Base-by-base conservation (phyloP, 1,140 invertebrate species). In the Ooceraea biroi region DNA sequence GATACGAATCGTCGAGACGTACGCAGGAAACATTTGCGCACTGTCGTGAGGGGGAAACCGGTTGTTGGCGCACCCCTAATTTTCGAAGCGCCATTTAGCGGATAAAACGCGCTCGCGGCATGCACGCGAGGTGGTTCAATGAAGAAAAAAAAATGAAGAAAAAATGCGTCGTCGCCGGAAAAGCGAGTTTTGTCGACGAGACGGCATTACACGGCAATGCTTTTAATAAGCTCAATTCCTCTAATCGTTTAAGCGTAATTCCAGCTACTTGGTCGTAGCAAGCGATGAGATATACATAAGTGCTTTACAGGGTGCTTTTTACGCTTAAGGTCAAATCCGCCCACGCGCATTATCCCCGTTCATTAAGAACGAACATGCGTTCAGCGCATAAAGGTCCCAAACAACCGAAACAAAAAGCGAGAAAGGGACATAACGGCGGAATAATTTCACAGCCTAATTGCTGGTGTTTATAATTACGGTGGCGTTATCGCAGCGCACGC, bases 221-320 rank as follows among this genome's bases (percentile, higher is more conserved):
- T 80, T 58, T 78, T 80, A 58, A 80, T 80, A 71, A 80, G 50
- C 65, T 71, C 25, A 57, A 80, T 69, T 80, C 10, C 65, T 80
- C 65, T 80, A 80, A 80, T 71, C 50, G 50, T 80, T 80, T 80
- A 69, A 80, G 65, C 65, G 63, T 69, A 57, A 80, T 80, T 80
- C 65, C 76, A 25, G 65, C 25, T 80, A 80, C 50, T 69, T 69
- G 68, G 48, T 69, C 50, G 36, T 36, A 41, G 65, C 63, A 71
- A 46, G 17, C 76, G 50, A 44, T 50, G 22, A 25, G n/a, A n/a
- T 46, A 48, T 61, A 36, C 36, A 7, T 7, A 74, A 61, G 72
- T 44, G 48, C n/a, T n/a, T n/a, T n/a, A n/a, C 63, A 55, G 48
- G 36, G n/a, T 27, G 36, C 36, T 68, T 78, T 57, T 69, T 78